These are phyloP conservation scores for Phaethon lepturus DNA, from an alignment of 2,113 vertebrate genomes.

Conservation along the genomic window DNA sequence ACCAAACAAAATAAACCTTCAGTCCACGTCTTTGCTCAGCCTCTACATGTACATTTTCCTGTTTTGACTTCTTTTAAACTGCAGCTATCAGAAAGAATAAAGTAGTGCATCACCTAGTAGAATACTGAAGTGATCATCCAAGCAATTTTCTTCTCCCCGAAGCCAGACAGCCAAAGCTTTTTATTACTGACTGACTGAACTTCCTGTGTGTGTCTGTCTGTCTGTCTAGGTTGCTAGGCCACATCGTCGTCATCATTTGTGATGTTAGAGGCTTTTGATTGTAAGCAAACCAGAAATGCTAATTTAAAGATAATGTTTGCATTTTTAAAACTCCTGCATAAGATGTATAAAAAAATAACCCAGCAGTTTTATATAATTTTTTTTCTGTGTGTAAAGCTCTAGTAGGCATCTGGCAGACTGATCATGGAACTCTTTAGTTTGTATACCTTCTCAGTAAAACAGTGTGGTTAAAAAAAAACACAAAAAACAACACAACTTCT, in stretches of 20 bases:
- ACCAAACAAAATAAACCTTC: slow-evolving; percentile 59
- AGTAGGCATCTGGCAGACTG: not conserved
- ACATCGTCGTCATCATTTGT: not conserved
- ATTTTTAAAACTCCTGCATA: not conserved
- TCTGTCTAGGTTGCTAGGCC: slow-evolving; percentile 54
- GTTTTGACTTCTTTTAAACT: slow-evolving; percentile 64
- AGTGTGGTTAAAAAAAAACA: not conserved
- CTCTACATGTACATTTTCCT: slow-evolving; percentile 37
- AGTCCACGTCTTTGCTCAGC: slow-evolving; percentile 57
- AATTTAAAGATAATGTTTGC: slow-evolving; percentile 33
- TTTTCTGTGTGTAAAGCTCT: not conserved
- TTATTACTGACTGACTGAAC: slow-evolving; percentile 65
- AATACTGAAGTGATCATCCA: slow-evolving; percentile 58
- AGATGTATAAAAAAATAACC: not conserved
- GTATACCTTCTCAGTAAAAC: not conserved
- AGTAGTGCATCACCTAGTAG: slow-evolving; percentile 52
- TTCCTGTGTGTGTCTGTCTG: not conserved
- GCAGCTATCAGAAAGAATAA: slow-evolving; percentile 68
- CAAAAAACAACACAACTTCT: not conserved
- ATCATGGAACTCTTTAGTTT: not conserved
- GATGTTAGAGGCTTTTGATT: slow-evolving; percentile 31
- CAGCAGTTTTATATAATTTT: not conserved
- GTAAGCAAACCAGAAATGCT: not conserved
- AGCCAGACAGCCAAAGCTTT: slow-evolving; percentile 65
- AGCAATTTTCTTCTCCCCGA: slow-evolving; percentile 65